phyloP scores from a whole-genome alignment of 2,797 vertebrate genomes.

The Epinephelus coioides region DNA sequence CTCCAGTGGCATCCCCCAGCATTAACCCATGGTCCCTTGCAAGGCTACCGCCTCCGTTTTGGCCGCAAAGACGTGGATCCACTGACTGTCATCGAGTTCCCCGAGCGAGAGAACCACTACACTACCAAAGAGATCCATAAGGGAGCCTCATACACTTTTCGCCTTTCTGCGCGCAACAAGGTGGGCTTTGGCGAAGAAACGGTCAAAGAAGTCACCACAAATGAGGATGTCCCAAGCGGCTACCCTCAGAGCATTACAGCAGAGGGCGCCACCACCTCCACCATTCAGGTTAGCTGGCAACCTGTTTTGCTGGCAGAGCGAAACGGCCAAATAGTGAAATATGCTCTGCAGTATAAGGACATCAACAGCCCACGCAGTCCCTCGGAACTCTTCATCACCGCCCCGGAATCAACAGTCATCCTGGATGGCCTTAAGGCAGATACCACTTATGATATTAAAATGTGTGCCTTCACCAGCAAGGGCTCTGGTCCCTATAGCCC shows the following conservation, averaged over 20 bases:
- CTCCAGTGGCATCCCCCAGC: constrained; percentile 98
- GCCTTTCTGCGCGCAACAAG: constrained; percentile 97
- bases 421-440: constrained; percentile 97
- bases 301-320: constrained; percentile 92
- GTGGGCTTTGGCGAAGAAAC: constrained; percentile 99
- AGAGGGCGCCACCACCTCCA: constrained; percentile 93
- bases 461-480: constrained; percentile 99
- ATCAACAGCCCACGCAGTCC: constrained; percentile 97
- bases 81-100: constrained; percentile 94
- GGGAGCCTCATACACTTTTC: constrained; percentile 95
- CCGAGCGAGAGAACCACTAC: constrained; percentile 97
- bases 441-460: constrained; percentile 99
- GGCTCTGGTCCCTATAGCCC: constrained; percentile 99
- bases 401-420: constrained; percentile 93
- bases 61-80: constrained; percentile 95
- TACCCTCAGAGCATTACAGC: constrained; percentile 95
- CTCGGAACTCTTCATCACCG: constrained; percentile 94
- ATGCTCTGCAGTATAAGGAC: constrained; percentile 97
- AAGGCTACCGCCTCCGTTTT: constrained; percentile 96
- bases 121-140: constrained; percentile 98
- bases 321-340: constrained; percentile 95
- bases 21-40: constrained; percentile 92
- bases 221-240: constrained; percentile 94
- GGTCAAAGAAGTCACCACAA: constrained; percentile 95
- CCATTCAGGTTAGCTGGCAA: constrained; percentile 96